Conservation (phyloP, 1,140 invertebrate genomes). For the Trichoplusia ni region DNA sequence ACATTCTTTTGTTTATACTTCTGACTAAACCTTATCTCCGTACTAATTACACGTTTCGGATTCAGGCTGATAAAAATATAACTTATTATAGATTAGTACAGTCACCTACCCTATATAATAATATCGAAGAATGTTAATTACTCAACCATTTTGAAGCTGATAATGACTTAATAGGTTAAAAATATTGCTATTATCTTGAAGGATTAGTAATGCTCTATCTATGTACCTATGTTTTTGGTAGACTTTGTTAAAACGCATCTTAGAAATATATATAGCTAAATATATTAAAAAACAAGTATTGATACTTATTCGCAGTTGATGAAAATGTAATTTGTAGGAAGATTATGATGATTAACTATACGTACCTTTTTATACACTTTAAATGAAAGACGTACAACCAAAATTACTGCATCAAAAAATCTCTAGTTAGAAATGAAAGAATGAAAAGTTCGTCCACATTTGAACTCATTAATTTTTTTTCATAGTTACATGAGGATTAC, state of each 20-base stretch:
- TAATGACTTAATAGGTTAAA: background rate
- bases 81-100: conserved; percentile 11
- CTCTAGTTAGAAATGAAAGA: too few species aligned
- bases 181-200: background rate
- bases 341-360: too few species aligned
- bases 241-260: too few species aligned
- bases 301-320: background rate
- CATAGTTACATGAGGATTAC: too few species aligned
- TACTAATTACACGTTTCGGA: conserved; percentile 23
- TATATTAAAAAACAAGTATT: too few species aligned
- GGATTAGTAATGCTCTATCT: background rate
- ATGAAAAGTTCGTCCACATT: too few species aligned
- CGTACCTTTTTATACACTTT: too few species aligned
- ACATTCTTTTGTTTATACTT: background rate
- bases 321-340: too few species aligned
- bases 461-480: too few species aligned
- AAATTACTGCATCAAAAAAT: too few species aligned
- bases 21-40: background rate
- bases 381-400: too few species aligned
- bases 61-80: conserved; percentile 33
- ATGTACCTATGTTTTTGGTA: background rate
- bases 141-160: conserved; percentile 52
- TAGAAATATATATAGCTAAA: too few species aligned
- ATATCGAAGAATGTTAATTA: conserved; percentile 72
- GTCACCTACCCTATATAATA: background rate